These are phyloP conservation scores for Carassius gibelio DNA, from an alignment of 2,113 vertebrate species.

Conservation along the genomic window DNA sequence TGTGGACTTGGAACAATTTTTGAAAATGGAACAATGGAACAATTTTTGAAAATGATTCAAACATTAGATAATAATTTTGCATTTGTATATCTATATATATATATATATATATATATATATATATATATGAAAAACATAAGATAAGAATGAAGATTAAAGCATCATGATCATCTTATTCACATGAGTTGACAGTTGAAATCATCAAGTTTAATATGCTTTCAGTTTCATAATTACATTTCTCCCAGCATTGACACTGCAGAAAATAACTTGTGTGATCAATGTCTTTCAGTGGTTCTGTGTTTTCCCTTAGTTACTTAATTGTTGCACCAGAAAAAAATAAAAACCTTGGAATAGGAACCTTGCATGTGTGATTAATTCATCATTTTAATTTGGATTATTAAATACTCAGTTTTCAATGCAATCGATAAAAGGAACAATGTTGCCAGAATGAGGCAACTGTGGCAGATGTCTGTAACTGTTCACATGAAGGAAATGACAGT, in stretches of 20 bases:
- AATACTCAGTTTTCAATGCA: background rate
- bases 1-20: no score
- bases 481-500: constrained; percentile 3
- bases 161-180: background rate
- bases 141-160: background rate
- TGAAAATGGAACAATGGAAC: background rate
- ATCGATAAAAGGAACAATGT: background rate
- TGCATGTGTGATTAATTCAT: background rate
- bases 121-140: background rate
- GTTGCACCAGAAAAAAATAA: background rate
- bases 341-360: background rate
- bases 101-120: no score
- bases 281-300: background rate
- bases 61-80: no score
- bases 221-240: background rate
- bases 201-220: background rate
- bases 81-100: no score
- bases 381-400: background rate
- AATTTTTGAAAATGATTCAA: no score
- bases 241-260: background rate
- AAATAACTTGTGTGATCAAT: background rate
- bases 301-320: background rate
- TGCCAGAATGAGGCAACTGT: background rate
- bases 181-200: background rate
- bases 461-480: background rate